Conservation (phyloP, 2,888 invertebrate species). For the Amaurobius ferox region DNA sequence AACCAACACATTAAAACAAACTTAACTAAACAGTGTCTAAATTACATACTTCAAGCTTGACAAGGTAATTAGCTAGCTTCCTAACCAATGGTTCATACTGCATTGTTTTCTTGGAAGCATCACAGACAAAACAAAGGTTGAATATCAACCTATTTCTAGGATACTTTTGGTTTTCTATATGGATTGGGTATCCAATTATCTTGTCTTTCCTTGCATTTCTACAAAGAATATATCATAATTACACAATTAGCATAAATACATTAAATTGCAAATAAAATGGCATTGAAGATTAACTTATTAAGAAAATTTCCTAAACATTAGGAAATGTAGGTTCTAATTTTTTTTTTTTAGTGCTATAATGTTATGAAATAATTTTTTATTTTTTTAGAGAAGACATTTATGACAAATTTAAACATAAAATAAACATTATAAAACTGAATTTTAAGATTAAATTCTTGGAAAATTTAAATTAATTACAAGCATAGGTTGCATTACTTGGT, state of each 20-base stretch:
- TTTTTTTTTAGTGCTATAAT: too few species aligned
- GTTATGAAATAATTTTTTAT: too few species aligned
- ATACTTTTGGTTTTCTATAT: slow-evolving; percentile 92
- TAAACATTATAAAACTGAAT: too few species aligned
- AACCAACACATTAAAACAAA: background rate
- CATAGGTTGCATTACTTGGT: too few species aligned
- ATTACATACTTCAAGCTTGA: slow-evolving; percentile 78
- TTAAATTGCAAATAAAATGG: too few species aligned
- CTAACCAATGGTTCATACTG: slow-evolving; percentile 96
- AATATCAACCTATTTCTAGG: slow-evolving; percentile 95
- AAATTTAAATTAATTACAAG: too few species aligned
- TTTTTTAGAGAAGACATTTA: too few species aligned
- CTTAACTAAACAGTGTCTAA: background rate
- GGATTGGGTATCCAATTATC: slow-evolving; percentile 93
- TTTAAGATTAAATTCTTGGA: too few species aligned
- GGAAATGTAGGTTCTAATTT: too few species aligned
- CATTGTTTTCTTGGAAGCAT: slow-evolving; percentile 90
- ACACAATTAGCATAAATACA: background rate
- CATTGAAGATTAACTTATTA: too few species aligned
- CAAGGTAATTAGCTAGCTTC: slow-evolving; percentile 93
- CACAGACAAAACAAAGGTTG: slow-evolving; percentile 95
- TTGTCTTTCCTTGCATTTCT: slow-evolving; percentile 88
- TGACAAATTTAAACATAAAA: too few species aligned
- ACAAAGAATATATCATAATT: slow-evolving; percentile 74
- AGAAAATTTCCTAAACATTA: too few species aligned